Percentiles rank a stretch among this genome's conserved stretches.
Conservation (phyloP, 2,797 vertebrate species). For the Buceros bicornis region DNA sequence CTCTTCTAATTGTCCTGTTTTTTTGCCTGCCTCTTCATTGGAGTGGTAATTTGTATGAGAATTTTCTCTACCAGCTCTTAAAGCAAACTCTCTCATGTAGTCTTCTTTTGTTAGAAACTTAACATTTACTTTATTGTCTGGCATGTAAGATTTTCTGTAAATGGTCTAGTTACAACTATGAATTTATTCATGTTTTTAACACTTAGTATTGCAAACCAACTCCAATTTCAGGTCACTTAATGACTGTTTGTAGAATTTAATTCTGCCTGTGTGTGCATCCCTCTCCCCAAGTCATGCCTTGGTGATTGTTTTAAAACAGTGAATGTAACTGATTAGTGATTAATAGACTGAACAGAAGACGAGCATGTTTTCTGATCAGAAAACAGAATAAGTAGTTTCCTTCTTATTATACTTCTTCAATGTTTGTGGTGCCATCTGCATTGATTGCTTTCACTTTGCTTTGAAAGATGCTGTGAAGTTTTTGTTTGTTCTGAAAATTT, state of each 20-base stretch:
- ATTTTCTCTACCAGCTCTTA: background rate
- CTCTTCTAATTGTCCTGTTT: background rate
- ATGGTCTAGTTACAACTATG: background rate
- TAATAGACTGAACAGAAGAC: constrained; percentile 34
- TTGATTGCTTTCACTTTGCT: constrained; percentile 17
- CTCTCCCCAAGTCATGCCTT: constrained; percentile 1
- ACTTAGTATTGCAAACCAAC: background rate
- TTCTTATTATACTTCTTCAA: background rate
- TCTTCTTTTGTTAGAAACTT: background rate
- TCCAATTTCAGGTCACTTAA: background rate
- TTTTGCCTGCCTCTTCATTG: background rate
- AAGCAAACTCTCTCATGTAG: background rate
- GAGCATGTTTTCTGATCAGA: constrained; percentile 9
- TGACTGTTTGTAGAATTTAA: background rate
- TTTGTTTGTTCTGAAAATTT: constrained; percentile 57
- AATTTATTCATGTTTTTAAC: background rate
- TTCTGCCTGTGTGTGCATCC: background rate
- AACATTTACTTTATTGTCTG: background rate
- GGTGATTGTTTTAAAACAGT: background rate
- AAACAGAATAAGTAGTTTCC: background rate
- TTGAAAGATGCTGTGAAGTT: background rate
- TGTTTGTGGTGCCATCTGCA: background rate
- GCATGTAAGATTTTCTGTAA: background rate
- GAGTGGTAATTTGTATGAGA: background rate
- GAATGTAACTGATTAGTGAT: constrained; percentile 10